Conservation (phyloP, 2,888 invertebrate genomes). For the Amiota minor region DNA sequence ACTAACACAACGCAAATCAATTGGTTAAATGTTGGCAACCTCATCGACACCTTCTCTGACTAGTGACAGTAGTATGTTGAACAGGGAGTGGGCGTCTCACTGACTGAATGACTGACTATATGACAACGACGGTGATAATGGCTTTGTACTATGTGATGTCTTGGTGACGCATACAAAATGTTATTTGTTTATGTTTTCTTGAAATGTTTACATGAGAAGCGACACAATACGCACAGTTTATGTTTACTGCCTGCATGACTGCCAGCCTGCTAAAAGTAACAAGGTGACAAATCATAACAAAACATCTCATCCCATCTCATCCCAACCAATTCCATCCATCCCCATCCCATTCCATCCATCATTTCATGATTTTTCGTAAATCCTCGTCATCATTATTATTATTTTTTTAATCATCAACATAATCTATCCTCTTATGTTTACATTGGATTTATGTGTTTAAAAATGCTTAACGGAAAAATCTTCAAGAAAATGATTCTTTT, state of each 20-base stretch:
- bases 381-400: too few species aligned
- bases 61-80: neutral
- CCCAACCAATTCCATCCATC: too few species aligned
- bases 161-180: constrained; percentile 54
- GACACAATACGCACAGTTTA: constrained; percentile 56
- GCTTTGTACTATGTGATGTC: constrained; percentile 41
- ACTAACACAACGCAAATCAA: neutral
- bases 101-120: neutral
- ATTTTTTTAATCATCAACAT: too few species aligned
- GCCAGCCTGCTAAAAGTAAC: constrained; percentile 56
- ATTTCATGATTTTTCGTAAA: too few species aligned
- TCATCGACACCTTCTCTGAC: neutral
- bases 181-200: constrained; percentile 57
- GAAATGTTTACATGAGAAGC: constrained; percentile 58
- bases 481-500: too few species aligned
- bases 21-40: neutral
- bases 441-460: too few species aligned
- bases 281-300: constrained; percentile 64
- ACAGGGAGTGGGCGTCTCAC: constrained; percentile 5
- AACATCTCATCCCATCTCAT: constrained; percentile 19
- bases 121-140: constrained; percentile 23
- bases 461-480: too few species aligned
- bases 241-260: constrained; percentile 52
- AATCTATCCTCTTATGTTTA: too few species aligned
- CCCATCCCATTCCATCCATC: too few species aligned